Base-by-base conservation (phyloP, 2,113 vertebrate species). In the Hiodon alosoides region DNA sequence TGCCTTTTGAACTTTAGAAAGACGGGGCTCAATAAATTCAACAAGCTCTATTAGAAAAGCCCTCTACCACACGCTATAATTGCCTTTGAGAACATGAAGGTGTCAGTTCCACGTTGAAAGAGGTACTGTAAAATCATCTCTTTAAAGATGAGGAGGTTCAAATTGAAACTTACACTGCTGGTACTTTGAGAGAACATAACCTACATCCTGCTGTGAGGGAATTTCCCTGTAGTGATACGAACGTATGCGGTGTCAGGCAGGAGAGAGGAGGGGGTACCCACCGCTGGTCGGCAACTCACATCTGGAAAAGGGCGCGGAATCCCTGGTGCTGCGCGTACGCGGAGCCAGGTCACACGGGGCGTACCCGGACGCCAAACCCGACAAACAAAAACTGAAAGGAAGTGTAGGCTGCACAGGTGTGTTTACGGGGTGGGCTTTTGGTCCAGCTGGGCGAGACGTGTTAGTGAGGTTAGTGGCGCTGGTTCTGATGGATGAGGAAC, bases 81-180 rank as follows among this genome's bases (percentile, higher is more conserved):
- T 71, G 65, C 79, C 71, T 81, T 79, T 79, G 77, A 83, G 73
- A 81, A 82, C 68, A 13, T 79, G 75, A 73, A 61, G 64, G 54
- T 66, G 55, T 69, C 58, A 10, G 66, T 54, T 3, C 62, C 73
- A 77, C 79, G 79, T 76, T 77, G 79, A 81, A 66, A 51, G n/a
- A 46, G 64, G 55, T 10, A n/a, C 17, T 72, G 10, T 7, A 53
- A 65, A 11, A 50, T 16, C 31, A 8, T 67, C 48, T 50, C 57
- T 9, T 59, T 61, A 8, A 68, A 77, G 47, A 66, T 7, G 54
- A 9, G 8, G 46, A 14, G 65, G 65, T 50, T 7, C 10, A 47
- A 17, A 67, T 10, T 3, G 7, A 48, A 48, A 74, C 8, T 2
- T 9, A n/a, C 31, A 10, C 53, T 6, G 46, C 6, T 17, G 64